Evolutionary conservation across 2,888 invertebrate species (phyloP).

Genomic region (Torymus texanus): DNA sequence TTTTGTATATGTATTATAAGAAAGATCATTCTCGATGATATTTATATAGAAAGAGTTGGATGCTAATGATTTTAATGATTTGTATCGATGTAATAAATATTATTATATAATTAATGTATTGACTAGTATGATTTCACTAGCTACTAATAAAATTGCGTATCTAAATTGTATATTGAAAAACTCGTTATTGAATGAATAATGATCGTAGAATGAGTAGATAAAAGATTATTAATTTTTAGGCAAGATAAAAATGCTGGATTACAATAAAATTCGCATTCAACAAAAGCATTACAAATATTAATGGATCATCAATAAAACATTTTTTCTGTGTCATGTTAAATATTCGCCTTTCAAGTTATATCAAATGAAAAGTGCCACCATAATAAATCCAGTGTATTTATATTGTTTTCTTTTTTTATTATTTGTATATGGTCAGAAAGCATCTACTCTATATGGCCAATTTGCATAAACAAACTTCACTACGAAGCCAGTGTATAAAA

Average conservation of each 20-base stretch:
- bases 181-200: neutral
- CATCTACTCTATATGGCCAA: constrained; percentile 43
- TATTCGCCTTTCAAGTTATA: constrained; percentile 2
- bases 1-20: too few species aligned
- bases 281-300: constrained; percentile 26
- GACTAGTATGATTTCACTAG: constrained; percentile 12
- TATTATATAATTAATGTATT: constrained; percentile 11
- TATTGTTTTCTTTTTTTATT: constrained; percentile 13
- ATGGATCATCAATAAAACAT: constrained; percentile 53
- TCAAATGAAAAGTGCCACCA: neutral
- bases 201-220: constrained; percentile 2
- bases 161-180: constrained; percentile 2
- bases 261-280: constrained; percentile 26
- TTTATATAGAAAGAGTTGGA: too few species aligned
- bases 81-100: neutral
- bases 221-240: constrained; percentile 8
- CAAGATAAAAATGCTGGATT: constrained; percentile 12
- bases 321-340: constrained; percentile 11
- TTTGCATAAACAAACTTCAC: constrained; percentile 37
- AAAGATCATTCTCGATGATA: too few species aligned
- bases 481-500: constrained; percentile 48
- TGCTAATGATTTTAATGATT: neutral
- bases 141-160: neutral
- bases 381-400: constrained; percentile 34
- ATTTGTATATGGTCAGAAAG: constrained; percentile 36